Base-by-base conservation (phyloP, 2,888 invertebrate genomes). In the Leucoma salicis region DNA sequence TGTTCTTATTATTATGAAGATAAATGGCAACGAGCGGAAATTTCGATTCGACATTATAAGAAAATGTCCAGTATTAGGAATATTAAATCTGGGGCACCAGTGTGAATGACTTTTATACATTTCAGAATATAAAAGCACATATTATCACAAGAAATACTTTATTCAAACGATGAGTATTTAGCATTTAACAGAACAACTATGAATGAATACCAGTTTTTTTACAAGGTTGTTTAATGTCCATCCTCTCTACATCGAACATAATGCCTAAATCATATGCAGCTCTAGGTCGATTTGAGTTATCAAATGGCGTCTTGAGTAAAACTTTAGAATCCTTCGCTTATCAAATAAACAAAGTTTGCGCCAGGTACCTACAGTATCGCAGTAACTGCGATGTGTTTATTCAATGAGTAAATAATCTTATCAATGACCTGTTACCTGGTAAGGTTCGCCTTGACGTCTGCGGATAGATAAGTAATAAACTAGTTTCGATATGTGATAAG, bases 401-500 rank as follows among this genome's bases (percentile, higher is more conserved):
- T 67, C 69, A 65, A 65, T 64, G 59, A 70, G 65, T 59, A 70
- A 66, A 70, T 58, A 66, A 46, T 53, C 39, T 68, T 73, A 76
- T 73, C 73, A 50, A 46, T 55, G 45, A 58, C 61, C 61, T 65
- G 69, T 66, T 75, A 77, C 74, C 69, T 64, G 57, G 60, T 62
- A 63, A 60, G 57, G 53, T 44, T 56, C 44, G 66, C 61, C 64
- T 61, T 69, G 69, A 70, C 67, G 72, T 65, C 46, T 62, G 57
- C 61, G 54, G 56, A 59, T 57, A 51, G 57, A 58, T 61, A 63
- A 63, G 64, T 54, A 63, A 64, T 74, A 74, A 74, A 76, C 78
- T 73, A 79, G 76, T 79, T 81, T 74, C 70, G 74, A 74, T 64
- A 56, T 53, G 55, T 64, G 78, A 78, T 80, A 78, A 80, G 74